Evolutionary conservation across 1,140 invertebrate species (phyloP), one percentile per base, ranked within the genome.

Genomic region (Solenopsis invicta): DNA sequence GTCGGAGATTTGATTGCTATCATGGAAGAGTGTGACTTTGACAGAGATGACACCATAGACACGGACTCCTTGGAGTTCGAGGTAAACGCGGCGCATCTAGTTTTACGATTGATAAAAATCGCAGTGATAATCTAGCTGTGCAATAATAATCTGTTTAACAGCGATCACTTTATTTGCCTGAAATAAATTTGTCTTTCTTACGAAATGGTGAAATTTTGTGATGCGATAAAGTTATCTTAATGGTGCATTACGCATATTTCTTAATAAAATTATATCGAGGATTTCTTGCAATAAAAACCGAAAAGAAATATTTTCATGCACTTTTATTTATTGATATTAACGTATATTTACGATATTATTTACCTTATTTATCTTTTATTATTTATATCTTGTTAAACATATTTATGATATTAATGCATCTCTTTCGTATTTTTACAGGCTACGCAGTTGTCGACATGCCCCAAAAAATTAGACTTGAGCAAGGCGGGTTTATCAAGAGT

Each of bases 401-500:
- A 37, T 77, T 59, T 13, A 41, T 50, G 9, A 66, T n/a, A 37
- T 66, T 64, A 64, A 64, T 10, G 34, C 21, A 54, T 62, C 13
- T 85, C 2, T 34, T 76, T 37, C 34, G 18, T 48, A 9, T 34
- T 61, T 50, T 88, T 78, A 10, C 76, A 96, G 96, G 95, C 95
- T 50, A 94, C 95, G 61, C 93, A 96, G 88, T 89, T 94, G 87
- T 92, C 94, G 76, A 90, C 91, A 61, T 93, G 92, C 71, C 92
- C 93, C 13, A 93, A 93, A 76, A 94, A 93, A 75, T 90, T 96
- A 86, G 96, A 96, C 88, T 93, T 96, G 81, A 94, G 93, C 86
- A 94, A 93, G 67, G 92, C 89, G 1, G 94, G 95, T n/a, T 80
- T 95, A 80, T 91, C 93, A 77, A 92, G 94, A 84, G 90, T 96